Evolutionary conservation across 2,888 invertebrate species (phyloP).

Genomic region (Conops quadrifasciatus): DNA sequence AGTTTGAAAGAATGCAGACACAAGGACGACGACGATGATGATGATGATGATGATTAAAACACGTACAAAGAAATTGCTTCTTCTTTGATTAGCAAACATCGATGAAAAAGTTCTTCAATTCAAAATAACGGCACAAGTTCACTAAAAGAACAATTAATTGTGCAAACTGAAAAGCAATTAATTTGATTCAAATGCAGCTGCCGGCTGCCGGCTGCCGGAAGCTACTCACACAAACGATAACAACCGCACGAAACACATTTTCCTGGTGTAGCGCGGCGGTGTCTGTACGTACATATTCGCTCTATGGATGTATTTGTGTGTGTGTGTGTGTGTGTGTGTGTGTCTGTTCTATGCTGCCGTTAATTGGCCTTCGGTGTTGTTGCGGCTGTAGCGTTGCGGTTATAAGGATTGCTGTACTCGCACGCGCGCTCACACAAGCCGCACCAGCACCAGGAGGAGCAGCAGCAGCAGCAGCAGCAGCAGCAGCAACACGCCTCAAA

Average conservation of each 20-base stretch:
- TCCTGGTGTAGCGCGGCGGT: no score
- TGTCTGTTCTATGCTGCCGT: constrained; percentile 21
- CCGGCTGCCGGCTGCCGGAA: not conserved
- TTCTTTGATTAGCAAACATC: no score
- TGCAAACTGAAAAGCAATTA: not conserved
- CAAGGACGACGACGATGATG: no score
- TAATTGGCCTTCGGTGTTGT: constrained; percentile 31
- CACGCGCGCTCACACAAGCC: not conserved
- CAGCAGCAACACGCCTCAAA: not conserved
- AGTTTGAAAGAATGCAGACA: no score
- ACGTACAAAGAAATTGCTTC: no score
- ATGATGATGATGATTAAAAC: no score
- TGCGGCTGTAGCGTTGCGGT: constrained; percentile 32
- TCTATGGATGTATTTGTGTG: not conserved
- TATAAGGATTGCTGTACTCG: constrained; percentile 16
- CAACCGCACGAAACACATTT: not conserved
- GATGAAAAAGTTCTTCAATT: no score
- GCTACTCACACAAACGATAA: not conserved
- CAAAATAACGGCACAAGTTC: no score
- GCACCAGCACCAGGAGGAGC: not conserved
- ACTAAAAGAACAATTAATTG: not conserved
- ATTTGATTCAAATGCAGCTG: not conserved
- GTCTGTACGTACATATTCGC: no score
- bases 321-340: constrained; percentile 3
- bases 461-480: not conserved